A percentile compares a stretch with the other conserved stretches of the same genome.
phyloP scores from a whole-genome alignment of 2,797 vertebrate species.

The Podarcis lilfordi region DNA sequence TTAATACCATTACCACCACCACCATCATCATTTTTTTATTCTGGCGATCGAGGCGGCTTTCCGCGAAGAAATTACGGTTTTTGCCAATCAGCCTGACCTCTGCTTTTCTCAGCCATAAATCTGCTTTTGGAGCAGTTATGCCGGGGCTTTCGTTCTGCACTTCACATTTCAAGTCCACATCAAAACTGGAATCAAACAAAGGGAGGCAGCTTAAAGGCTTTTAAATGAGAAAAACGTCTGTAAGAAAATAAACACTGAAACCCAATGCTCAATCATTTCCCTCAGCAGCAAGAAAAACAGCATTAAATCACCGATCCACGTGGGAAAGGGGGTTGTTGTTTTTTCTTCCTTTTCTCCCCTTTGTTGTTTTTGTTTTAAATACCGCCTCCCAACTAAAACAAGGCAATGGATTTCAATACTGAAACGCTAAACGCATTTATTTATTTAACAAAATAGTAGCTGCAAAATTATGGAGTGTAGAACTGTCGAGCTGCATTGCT shows the following conservation, averaged over 20 bases:
- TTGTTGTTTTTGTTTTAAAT: neutral
- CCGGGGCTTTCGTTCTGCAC: conserved; percentile 67
- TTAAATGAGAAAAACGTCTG: conserved; percentile 84
- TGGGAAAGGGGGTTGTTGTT: conserved; percentile 71
- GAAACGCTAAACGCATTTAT: conserved; percentile 55
- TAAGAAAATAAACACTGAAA: conserved; percentile 85
- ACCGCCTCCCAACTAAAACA: conserved; percentile 54
- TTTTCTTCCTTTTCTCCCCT: neutral
- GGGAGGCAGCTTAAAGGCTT: conserved; percentile 67
- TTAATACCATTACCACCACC: neutral
- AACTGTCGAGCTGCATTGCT: neutral
- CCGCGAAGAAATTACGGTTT: conserved; percentile 22
- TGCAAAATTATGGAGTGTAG: neutral
- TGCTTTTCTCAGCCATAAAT: conserved; percentile 67
- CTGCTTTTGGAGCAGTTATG: conserved; percentile 47
- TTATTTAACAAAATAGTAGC: neutral
- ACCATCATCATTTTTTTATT: neutral
- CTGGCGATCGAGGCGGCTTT: neutral
- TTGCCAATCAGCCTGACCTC: conserved; percentile 27
- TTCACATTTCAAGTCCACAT: conserved; percentile 74
- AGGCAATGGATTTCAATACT: conserved; percentile 66
- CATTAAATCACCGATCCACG: conserved; percentile 81
- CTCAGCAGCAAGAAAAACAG: conserved; percentile 79
- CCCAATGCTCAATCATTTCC: conserved; percentile 80
- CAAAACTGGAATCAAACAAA: conserved; percentile 75